Conservation (phyloP, 2,797 vertebrate genomes). For the Peromyscus eremicus region DNA sequence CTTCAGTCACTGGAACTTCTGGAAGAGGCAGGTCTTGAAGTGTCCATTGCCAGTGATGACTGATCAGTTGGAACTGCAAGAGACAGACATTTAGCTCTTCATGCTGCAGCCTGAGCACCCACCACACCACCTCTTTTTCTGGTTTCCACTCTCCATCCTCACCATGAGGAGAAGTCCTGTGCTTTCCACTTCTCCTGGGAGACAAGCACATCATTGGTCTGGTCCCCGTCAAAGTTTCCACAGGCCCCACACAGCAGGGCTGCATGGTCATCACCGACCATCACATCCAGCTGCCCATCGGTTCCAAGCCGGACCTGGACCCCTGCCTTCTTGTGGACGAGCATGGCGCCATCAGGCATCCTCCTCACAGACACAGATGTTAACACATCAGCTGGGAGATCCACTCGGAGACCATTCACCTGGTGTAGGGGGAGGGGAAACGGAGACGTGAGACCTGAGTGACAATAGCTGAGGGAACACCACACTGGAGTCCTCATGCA, state of each 20-base stretch:
- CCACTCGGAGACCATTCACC: constrained; percentile 88
- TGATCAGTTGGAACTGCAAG: constrained; percentile 70
- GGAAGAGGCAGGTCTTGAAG: constrained; percentile 39
- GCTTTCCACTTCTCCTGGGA: constrained; percentile 87
- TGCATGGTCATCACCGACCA: constrained; percentile 76
- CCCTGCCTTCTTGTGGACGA: constrained; percentile 84
- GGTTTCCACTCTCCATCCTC: constrained; percentile 70
- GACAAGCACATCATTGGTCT: constrained; percentile 85
- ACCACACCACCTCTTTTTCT: not conserved
- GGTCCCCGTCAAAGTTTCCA: constrained; percentile 89
- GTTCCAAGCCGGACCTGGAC: constrained; percentile 86
- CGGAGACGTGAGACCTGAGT: constrained; percentile 49
- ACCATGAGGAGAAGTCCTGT: constrained; percentile 90
- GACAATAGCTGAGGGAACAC: not conserved
- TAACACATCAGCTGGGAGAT: constrained; percentile 84
- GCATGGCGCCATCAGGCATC: constrained; percentile 70
- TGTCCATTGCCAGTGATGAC: not conserved
- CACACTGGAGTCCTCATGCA: not conserved
- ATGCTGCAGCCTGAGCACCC: not conserved
- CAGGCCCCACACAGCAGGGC: constrained; percentile 89
- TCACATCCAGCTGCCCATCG: constrained; percentile 85
- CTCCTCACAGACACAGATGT: constrained; percentile 74
- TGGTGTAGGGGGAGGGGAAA: constrained; percentile 61
- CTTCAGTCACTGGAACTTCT: not conserved
- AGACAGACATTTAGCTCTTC: constrained; percentile 50